Percentiles rank a stretch among this genome's conserved stretches.
Evolutionary conservation across 1,140 invertebrate species (phyloP).

Genomic region (Zaprionus tsacasi): DNA sequence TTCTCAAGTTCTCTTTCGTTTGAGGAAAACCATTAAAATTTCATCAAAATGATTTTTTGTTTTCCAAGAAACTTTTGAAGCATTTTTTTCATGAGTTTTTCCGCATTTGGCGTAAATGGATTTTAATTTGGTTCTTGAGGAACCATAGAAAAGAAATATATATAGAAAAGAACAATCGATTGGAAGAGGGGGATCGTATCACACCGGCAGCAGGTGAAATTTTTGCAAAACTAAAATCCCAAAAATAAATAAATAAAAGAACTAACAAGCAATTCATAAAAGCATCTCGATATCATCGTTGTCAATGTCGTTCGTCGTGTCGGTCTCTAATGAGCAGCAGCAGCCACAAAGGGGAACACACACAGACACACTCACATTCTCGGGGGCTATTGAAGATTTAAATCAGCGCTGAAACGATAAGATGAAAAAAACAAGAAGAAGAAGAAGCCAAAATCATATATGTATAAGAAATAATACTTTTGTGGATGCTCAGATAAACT

Average conservation of each 20-base stretch:
- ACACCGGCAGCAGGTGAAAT: constrained; percentile 29
- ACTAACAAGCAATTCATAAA: constrained; percentile 51
- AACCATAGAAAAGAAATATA: constrained; percentile 8
- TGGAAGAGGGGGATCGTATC: neutral
- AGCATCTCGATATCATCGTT: constrained; percentile 36
- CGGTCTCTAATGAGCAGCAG: constrained; percentile 52
- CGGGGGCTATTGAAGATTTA: constrained; percentile 33
- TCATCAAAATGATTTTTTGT: constrained; percentile 20
- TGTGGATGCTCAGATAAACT: constrained; percentile 24
- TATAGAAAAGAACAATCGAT: neutral
- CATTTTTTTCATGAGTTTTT: constrained; percentile 19
- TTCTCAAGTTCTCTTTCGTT: constrained; percentile 1
- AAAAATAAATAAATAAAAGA: constrained; percentile 28
- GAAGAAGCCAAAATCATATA: constrained; percentile 2
- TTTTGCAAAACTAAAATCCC: constrained; percentile 25
- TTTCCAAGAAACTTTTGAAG: constrained; percentile 21
- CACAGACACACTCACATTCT: neutral
- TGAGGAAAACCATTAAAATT: constrained; percentile 8
- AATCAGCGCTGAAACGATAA: constrained; percentile 40
- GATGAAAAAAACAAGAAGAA: constrained; percentile 8
- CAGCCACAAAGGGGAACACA: constrained; percentile 12
- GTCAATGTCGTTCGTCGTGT: constrained; percentile 40
- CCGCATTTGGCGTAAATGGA: constrained; percentile 32
- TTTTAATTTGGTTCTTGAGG: constrained; percentile 38
- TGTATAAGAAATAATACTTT: constrained; percentile 1